These are phyloP conservation scores for Chiloscyllium punctatum DNA, from an alignment of 2,797 vertebrate genomes.

Conservation along the genomic window DNA sequence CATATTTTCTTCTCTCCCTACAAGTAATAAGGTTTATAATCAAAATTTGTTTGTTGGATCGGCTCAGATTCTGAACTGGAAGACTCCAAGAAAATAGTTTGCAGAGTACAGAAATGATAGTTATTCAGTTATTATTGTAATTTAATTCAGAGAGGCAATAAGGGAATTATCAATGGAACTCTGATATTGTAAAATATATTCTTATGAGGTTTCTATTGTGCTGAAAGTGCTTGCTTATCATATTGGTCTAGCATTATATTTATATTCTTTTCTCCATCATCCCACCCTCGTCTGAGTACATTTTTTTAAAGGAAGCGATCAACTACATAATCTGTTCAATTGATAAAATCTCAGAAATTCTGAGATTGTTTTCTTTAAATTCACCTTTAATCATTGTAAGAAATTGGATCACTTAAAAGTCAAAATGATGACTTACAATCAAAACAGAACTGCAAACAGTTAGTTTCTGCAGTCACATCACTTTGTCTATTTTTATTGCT, in stretches of 20 bases:
- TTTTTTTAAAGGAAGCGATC: not conserved
- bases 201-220: not conserved
- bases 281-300: not conserved
- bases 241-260: not conserved
- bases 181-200: not conserved
- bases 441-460: not conserved
- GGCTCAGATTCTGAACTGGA: not conserved
- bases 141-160: conserved; percentile 7
- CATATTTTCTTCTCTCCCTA: not conserved
- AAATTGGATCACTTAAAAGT: not conserved
- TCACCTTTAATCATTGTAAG: not conserved
- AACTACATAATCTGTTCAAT: not conserved
- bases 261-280: not conserved
- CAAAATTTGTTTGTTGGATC: not conserved
- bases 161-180: not conserved
- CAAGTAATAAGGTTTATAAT: not conserved
- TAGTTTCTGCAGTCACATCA: not conserved
- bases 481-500: not conserved
- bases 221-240: not conserved
- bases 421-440: not conserved
- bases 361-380: not conserved
- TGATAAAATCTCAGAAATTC: not conserved
- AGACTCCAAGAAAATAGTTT: not conserved
- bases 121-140: not conserved
- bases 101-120: not conserved